Percentiles rank a stretch among this genome's conserved stretches.
These are phyloP conservation scores for Drosophila mettleri DNA, from an alignment of 2,888 invertebrate species.

Conservation along the genomic window DNA sequence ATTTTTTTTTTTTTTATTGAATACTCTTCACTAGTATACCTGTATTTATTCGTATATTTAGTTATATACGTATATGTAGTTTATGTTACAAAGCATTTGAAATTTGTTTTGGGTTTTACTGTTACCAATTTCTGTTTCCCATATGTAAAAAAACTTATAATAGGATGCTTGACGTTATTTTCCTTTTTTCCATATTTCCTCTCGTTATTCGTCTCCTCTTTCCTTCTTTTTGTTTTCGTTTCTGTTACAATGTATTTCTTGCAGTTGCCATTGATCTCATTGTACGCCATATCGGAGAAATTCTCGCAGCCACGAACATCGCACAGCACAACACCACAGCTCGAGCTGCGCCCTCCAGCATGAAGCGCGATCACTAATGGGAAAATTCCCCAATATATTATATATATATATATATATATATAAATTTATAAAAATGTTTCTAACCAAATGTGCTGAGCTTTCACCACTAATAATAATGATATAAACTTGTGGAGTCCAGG, in stretches of 20 bases:
- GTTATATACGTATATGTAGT: constrained; percentile 31
- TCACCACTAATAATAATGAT: constrained; percentile 48
- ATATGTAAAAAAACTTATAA: constrained; percentile 14
- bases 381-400: constrained; percentile 14
- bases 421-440: constrained; percentile 32
- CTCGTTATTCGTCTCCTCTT: constrained; percentile 43
- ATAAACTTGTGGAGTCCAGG: constrained; percentile 2
- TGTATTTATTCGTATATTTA: constrained; percentile 24
- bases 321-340: constrained; percentile 78
- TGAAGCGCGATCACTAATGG: constrained; percentile 83
- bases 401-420: neutral
- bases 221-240: constrained; percentile 61
- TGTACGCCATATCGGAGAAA: constrained; percentile 99
- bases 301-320: constrained; percentile 87
- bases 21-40: constrained; percentile 17
- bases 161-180: constrained; percentile 63
- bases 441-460: constrained; percentile 42
- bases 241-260: constrained; percentile 86
- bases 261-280: constrained; percentile 99
- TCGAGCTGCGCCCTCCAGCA: constrained; percentile 77
- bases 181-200: constrained; percentile 31
- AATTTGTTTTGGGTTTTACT: constrained; percentile 32
- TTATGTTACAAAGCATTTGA: constrained; percentile 21
- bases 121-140: constrained; percentile 21
- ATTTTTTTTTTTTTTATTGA: too few species aligned